Evolutionary conservation across 2,888 invertebrate species (phyloP), one percentile per base, ranked within the genome.

Genomic region (Orthosia gracilis): DNA sequence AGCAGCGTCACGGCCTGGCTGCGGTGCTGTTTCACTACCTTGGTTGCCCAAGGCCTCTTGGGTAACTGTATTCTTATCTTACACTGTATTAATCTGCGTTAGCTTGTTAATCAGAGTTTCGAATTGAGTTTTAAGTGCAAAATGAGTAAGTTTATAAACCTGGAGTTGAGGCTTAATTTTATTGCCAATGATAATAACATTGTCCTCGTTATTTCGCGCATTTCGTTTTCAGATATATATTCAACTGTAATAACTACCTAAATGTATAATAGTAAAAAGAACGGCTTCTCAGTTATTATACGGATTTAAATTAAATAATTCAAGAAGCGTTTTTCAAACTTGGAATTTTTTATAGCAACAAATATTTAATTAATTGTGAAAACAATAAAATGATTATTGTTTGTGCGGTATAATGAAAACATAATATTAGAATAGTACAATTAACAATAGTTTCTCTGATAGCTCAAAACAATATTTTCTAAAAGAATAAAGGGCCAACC

Each of bases 11-110:
- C 85, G 87, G 87, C 55, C 67, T 71, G 67, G 49, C 77, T 63
- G 62, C 80, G 74, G 78, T 82, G 70, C 77, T 71, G 69, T 85
- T 85, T 70, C 87, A 78, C 78, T 83, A 47, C 63, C 80, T 86
- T 81, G 50, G 72, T 80, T 80, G 78, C 79, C 61, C 76, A 87
- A 86, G 73, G 78, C 65, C 54, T 80, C 64, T 86, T 86, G 77
- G 69, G 87, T 80, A 86, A 87, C 74, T 18, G 50, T 68, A 59
- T 59, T 80, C 81, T 76, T 70, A 79, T 72, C 76, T 73, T 70
- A 47, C 59, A 58, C 52, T 70, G 52, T 52, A 55, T 74, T 58
- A 63, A 69, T 69, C 12, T 58, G 21, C 18, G 55, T 64, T n/a
- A 52, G 54, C 59, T 72, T 66, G 65, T 50, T 65, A 65, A 66